Base-by-base conservation (phyloP, 2,113 vertebrate genomes). In the Paradoxurus hermaphroditus region DNA sequence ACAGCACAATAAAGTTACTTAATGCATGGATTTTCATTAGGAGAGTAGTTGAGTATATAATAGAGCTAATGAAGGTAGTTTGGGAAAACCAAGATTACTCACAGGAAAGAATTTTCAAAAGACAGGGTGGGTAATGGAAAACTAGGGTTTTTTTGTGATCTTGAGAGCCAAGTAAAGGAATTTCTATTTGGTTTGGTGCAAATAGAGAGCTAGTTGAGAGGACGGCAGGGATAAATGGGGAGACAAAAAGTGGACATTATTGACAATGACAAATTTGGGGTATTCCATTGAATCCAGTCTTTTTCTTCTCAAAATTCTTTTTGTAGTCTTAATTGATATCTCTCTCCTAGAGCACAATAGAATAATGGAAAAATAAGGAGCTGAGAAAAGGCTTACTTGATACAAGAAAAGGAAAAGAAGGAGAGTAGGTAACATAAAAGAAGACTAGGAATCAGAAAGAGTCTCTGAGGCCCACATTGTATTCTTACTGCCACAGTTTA, bases 1-100 rank as follows among this genome's bases (percentile, higher is more conserved):
- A 84, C 12, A 49, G 23, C 16, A 67, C 23, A 44, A 15, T 41
- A 51, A n/a, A 70, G 6, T 72, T 77, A 62, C 39, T 34, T 73
- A 95, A 89, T 44, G 53, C 83, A 49, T 83, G 41, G 12, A 46
- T 53, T 92, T 89, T 97, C 46, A 65, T 92, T 77, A 90, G 46
- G 34, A 86, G 44, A 81, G 27, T 19, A 67, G 27, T 53, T 93
- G 63, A 62, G 27, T 70, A 5, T 65, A 46, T 89, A 92, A 90
- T 23, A 46, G n/a, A 94, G 12, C 11, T 87, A 44, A 87, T 90
- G 27, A 83, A 63, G 56, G 7, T 46, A 65, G 4, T 59, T 9
- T 86, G 21, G n/a, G 46, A 72, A 86, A 96, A 59, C 15, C 3
- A 39, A 65, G 16, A 2, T 90, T 49, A 78, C 4, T 49, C 18